Percentiles rank a stretch among this genome's conserved stretches.
Conservation (phyloP, 1,140 invertebrate species). For the Drosophila fuyamai region DNA sequence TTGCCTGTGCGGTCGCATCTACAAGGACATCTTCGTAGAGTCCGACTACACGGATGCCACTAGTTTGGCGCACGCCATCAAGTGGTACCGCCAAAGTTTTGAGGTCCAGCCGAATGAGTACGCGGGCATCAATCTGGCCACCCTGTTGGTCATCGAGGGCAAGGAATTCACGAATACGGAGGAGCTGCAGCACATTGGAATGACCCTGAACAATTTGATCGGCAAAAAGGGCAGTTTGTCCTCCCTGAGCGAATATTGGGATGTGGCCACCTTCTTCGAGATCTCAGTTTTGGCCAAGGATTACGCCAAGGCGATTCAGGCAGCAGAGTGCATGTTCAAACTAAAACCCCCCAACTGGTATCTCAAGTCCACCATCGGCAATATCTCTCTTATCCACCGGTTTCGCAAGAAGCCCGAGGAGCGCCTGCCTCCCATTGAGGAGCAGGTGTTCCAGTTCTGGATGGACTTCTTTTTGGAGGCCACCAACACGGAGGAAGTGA, state of each 20-base stretch:
- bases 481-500: slow-evolving; percentile 89
- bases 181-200: slow-evolving; percentile 93
- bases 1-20: slow-evolving; percentile 99
- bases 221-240: slow-evolving; percentile 98
- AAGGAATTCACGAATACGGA: slow-evolving; percentile 97
- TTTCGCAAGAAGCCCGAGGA: slow-evolving; percentile 94
- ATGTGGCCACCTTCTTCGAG: slow-evolving; percentile 99
- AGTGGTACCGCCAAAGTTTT: slow-evolving; percentile 99
- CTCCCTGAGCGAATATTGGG: slow-evolving; percentile 98
- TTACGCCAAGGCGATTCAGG: slow-evolving; percentile 98
- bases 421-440: slow-evolving; percentile 89
- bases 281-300: slow-evolving; percentile 99
- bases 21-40: slow-evolving; percentile 99
- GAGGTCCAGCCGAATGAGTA: slow-evolving; percentile 99
- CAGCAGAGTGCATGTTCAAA: slow-evolving; percentile 99
- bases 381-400: slow-evolving; percentile 97
- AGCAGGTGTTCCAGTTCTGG: slow-evolving; percentile 98
- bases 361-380: slow-evolving; percentile 98
- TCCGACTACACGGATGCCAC: slow-evolving; percentile 95
- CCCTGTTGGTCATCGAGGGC: slow-evolving; percentile 98
- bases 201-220: slow-evolving; percentile 98
- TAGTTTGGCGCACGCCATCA: slow-evolving; percentile 96
- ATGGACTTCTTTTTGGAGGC: slow-evolving; percentile 99
- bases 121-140: slow-evolving; percentile 99
- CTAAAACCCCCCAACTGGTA: slow-evolving; percentile 99